A percentile compares a stretch with the other conserved stretches of the same genome.
Conservation (phyloP, 2,888 invertebrate species). For the Malachius bipustulatus region DNA sequence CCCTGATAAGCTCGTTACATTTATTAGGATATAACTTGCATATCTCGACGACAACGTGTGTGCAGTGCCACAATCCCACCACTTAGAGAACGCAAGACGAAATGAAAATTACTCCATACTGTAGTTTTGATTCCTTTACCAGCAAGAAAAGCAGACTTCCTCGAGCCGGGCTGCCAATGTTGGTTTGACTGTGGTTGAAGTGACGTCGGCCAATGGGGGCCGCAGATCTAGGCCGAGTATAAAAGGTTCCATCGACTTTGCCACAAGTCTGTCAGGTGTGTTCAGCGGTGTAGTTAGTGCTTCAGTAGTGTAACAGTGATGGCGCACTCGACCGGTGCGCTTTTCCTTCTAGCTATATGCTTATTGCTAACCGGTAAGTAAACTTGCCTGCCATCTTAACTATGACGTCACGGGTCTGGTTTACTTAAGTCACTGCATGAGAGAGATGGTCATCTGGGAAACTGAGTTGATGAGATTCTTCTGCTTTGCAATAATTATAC, state of each 20-base stretch:
- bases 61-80: no score
- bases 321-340: slow-evolving; percentile 34
- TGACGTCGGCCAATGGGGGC: slow-evolving; percentile 34
- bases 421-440: no score
- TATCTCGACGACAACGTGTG: no score
- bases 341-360: slow-evolving; percentile 29
- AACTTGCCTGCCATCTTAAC: not conserved
- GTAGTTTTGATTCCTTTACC: not conserved
- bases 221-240: slow-evolving; percentile 37
- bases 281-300: slow-evolving; percentile 33
- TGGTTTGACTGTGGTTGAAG: slow-evolving; percentile 28
- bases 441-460: not conserved
- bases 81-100: no score
- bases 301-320: slow-evolving; percentile 32
- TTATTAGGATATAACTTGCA: no score
- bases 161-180: slow-evolving; percentile 28
- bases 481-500: no score
- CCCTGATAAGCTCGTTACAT: no score
- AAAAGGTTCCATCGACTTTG: slow-evolving; percentile 33
- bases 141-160: slow-evolving; percentile 24
- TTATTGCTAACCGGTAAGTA: slow-evolving; percentile 33
- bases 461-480: no score
- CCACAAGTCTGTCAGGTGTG: slow-evolving; percentile 36
- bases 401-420: not conserved
- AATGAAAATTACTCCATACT: no score